Evolutionary conservation across 1,140 invertebrate genomes (phyloP).

Genomic region (Drosophila virilis): DNA sequence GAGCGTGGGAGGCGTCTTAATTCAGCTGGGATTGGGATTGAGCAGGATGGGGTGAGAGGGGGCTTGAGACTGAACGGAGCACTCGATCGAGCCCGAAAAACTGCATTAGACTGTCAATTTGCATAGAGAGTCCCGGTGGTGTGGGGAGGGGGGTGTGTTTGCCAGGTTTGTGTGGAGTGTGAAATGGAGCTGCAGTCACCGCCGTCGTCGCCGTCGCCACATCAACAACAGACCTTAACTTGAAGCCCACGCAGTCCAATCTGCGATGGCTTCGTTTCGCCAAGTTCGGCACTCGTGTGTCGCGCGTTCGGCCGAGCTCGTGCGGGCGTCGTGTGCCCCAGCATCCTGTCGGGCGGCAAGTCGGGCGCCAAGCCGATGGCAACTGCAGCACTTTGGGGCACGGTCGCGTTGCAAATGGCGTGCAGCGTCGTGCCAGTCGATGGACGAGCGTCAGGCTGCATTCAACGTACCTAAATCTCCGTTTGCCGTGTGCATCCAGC

Average conservation of each 20-base stretch:
- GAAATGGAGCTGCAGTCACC: constrained; percentile 1
- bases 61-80: too few relatives aligned
- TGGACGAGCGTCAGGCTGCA: constrained; percentile 73
- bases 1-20: too few relatives aligned
- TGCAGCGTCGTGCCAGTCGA: constrained; percentile 67
- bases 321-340: not conserved
- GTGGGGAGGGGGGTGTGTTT: too few relatives aligned
- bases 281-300: not conserved
- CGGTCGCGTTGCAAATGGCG: constrained; percentile 55
- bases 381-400: constrained; percentile 29
- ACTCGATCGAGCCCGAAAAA: too few relatives aligned
- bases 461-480: constrained; percentile 52
- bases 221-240: constrained; percentile 18
- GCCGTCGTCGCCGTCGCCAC: constrained; percentile 10
- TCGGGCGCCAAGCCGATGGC: constrained; percentile 26
- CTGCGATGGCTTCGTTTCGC: constrained; percentile 5
- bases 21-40: too few relatives aligned
- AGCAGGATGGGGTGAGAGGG: too few relatives aligned
- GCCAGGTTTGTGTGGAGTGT: not conserved
- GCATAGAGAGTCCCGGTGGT: too few relatives aligned
- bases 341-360: constrained; percentile 39
- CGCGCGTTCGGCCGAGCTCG: not conserved
- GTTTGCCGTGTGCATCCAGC: not conserved
- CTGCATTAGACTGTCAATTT: too few relatives aligned
- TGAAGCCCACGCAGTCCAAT: constrained; percentile 29